Conservation (phyloP, 2,113 vertebrate genomes). For the Bostrychus sinensis region DNA sequence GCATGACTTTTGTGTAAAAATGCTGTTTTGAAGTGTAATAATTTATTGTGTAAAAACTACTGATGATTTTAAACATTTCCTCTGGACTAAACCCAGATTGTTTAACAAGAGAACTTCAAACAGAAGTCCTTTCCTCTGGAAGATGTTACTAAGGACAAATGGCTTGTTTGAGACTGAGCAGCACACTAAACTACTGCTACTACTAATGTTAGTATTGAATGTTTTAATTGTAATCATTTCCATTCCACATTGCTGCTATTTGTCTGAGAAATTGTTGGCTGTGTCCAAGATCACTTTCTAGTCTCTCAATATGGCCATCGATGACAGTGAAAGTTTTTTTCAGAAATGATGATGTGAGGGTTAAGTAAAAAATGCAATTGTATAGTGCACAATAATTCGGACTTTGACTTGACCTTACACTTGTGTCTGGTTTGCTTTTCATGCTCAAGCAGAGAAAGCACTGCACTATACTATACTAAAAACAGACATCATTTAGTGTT, state of each 20-base stretch:
- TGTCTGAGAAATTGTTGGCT: too few relatives aligned
- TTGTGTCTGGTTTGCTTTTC: too few relatives aligned
- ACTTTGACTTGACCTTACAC: too few relatives aligned
- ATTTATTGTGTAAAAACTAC: constrained; percentile 94
- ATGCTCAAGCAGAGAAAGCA: too few relatives aligned
- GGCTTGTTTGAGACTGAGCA: constrained; percentile 29
- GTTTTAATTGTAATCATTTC: constrained; percentile 64
- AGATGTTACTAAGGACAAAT: constrained; percentile 28
- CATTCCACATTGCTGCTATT: constrained; percentile 87
- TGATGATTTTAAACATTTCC: constrained; percentile 77
- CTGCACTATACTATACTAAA: too few relatives aligned
- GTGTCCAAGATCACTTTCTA: constrained; percentile 73
- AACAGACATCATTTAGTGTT: too few relatives aligned
- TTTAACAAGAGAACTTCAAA: constrained; percentile 52
- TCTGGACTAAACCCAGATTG: constrained; percentile 74
- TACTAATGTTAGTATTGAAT: constrained; percentile 25
- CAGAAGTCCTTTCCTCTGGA: neutral
- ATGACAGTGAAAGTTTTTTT: too few relatives aligned
- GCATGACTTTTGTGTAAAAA: constrained; percentile 73
- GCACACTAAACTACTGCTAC: constrained; percentile 68
- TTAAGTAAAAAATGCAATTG: too few relatives aligned
- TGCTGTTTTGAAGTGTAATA: constrained; percentile 86
- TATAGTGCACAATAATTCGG: too few relatives aligned
- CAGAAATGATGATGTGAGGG: too few relatives aligned
- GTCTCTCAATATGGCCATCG: too few relatives aligned